phyloP scores from a whole-genome alignment of 2,888 invertebrate genomes.

The Fabriciana adippe region DNA sequence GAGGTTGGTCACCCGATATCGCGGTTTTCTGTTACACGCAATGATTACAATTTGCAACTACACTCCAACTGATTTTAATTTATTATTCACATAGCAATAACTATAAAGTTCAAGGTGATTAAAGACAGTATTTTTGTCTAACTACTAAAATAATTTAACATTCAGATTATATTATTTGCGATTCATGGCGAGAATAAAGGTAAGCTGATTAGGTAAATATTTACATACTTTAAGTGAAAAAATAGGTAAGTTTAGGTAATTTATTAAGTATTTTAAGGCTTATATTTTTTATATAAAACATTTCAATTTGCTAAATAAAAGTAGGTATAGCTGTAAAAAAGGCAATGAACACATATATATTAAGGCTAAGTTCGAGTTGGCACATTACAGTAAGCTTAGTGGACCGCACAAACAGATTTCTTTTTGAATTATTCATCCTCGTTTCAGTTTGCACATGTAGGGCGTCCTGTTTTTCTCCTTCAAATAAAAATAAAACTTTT shows the following conservation, averaged over 20 bases:
- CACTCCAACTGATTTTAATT: slow-evolving; percentile 53
- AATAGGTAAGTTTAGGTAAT: no score
- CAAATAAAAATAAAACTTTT: slow-evolving; percentile 12
- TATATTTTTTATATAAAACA: background rate
- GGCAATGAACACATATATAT: slow-evolving; percentile 9
- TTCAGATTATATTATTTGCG: no score
- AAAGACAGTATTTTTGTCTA: no score
- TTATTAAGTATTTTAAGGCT: no score
- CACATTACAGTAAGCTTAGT: slow-evolving; percentile 45
- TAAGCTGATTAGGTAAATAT: no score
- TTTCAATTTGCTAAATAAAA: background rate
- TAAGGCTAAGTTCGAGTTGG: slow-evolving; percentile 11
- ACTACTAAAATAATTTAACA: no score
- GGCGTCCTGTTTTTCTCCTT: slow-evolving; percentile 6
- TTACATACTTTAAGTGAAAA: no score
- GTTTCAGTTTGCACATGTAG: slow-evolving; percentile 47
- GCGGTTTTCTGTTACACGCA: slow-evolving; percentile 67
- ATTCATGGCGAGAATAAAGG: no score
- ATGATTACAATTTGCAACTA: slow-evolving; percentile 53
- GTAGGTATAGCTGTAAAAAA: background rate
- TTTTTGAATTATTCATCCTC: slow-evolving; percentile 53
- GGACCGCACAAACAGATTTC: slow-evolving; percentile 55
- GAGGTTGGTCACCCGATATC: slow-evolving; percentile 66
- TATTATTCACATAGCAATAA: slow-evolving; percentile 14
- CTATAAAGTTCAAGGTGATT: background rate